A percentile compares a stretch with the other conserved stretches of the same genome.
Conservation (phyloP, 2,797 vertebrate genomes). For the Nothura maculosa region DNA sequence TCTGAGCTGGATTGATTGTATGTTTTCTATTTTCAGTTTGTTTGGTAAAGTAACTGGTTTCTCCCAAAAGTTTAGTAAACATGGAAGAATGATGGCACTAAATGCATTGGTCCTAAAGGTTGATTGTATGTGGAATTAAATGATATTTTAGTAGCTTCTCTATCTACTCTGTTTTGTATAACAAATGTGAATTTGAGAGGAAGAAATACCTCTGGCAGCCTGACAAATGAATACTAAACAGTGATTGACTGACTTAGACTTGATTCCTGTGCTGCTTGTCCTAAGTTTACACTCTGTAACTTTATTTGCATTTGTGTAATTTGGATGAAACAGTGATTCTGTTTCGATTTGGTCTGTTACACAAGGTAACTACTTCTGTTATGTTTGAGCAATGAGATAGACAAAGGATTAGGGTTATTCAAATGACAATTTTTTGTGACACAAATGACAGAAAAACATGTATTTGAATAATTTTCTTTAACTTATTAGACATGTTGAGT, state of each 20-base stretch:
- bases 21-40: neutral
- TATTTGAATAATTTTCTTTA: neutral
- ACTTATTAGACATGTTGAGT: neutral
- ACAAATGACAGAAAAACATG: neutral
- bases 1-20: neutral
- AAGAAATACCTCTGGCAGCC: neutral
- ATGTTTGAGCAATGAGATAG: neutral
- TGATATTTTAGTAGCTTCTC: neutral
- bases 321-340: neutral
- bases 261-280: conserved; percentile 32
- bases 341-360: neutral
- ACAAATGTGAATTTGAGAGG: conserved; percentile 5
- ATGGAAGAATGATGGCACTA: neutral
- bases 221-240: conserved; percentile 27
- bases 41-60: conserved; percentile 32
- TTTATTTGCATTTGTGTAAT: neutral
- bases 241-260: conserved; percentile 4
- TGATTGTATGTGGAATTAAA: neutral
- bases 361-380: conserved; percentile 5
- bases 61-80: neutral
- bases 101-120: neutral
- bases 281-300: conserved; percentile 16
- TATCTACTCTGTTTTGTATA: neutral
- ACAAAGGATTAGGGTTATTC: neutral
- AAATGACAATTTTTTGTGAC: neutral